Evolutionary conservation across 2,797 vertebrate genomes (phyloP), one percentile per base, ranked within the genome.

Genomic region (Chromobotia macracanthus): DNA sequence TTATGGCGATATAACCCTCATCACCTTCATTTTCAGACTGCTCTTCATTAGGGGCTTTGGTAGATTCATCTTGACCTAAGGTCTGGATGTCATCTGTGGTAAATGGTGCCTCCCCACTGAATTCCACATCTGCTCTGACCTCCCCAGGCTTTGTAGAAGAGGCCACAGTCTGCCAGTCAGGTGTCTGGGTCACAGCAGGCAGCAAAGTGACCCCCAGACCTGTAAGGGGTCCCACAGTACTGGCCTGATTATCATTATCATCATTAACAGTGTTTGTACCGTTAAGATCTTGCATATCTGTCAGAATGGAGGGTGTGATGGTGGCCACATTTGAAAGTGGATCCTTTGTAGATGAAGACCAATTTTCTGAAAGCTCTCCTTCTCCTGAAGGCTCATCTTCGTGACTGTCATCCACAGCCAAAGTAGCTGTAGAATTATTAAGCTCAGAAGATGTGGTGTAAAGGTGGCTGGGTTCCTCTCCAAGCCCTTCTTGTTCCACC

Each of bases 61-160:
- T 79, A 83, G 19, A 18, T 18, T 82, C 46, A 46, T 72, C 74
- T 56, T 78, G 69, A 15, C 68, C 81, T 50, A 76, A 53, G 16
- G 78, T 69, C 50, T 69, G 70, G 38, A 41, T 55, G n/a, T 74
- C 77, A 7, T 85, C 67, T 56, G 75, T 85, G 0, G 80, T 16
- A 28, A 82, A 79, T 1, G 86, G 61, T 13, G 80, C 67, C 25
- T 88, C 84, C 0, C 86, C 84, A 25, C 89, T 93, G 87, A 88
- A 87, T 31, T 92, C 90, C 63, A 83, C 55, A 66, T 91, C 90
- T 16, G 88, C 86, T 31, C 80, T 86, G 61, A 90, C 88, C 79
- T 93, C 91, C 85, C 89, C 90, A 0, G 75, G 84, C 0, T 84
- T 74, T 31, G 87, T 87, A 10, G 87, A 53, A 4, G 87, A 80